Conservation (phyloP, 2,113 vertebrate genomes). For the Podocnemis expansa region DNA sequence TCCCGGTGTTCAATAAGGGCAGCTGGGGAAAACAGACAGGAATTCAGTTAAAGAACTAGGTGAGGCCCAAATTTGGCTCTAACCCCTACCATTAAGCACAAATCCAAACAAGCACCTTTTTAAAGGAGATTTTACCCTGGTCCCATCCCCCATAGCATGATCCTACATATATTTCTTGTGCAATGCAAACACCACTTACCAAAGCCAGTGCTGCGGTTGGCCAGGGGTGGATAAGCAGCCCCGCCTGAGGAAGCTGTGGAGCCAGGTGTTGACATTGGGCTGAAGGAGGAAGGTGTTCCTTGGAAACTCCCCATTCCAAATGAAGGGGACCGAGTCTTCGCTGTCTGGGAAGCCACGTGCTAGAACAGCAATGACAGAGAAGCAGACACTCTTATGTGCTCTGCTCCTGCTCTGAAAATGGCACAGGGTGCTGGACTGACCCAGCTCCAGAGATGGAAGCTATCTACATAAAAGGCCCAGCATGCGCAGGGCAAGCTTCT, state of each 20-base stretch:
- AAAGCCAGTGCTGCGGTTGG: slow-evolving; percentile 65
- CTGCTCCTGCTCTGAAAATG: fast-evolving
- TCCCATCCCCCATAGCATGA: background rate
- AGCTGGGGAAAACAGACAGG: background rate
- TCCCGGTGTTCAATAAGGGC: fast-evolving
- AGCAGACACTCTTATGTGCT: fast-evolving
- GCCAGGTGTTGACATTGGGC: slow-evolving; percentile 65
- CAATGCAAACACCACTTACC: slow-evolving; percentile 50
- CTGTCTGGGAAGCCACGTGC: slow-evolving; percentile 69
- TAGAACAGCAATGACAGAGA: background rate
- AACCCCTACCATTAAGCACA: background rate
- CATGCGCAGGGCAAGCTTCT: background rate
- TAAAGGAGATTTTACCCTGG: fast-evolving
- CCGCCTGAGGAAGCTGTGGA: slow-evolving; percentile 53
- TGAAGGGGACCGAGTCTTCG: slow-evolving; percentile 75
- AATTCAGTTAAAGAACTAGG: fast-evolving
- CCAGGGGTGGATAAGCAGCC: slow-evolving; percentile 67
- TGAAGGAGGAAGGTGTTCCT: slow-evolving; percentile 71
- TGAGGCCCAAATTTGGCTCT: background rate
- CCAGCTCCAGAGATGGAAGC: background rate
- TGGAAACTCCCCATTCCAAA: slow-evolving; percentile 79
- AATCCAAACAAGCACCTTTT: background rate
- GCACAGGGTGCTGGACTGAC: fast-evolving
- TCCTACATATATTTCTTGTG: background rate
- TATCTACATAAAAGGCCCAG: fast-evolving